A percentile compares a stretch with the other conserved stretches of the same genome.
These are phyloP conservation scores for Lepus oiostolus DNA, from an alignment of 2,797 vertebrate species.

Conservation along the genomic window DNA sequence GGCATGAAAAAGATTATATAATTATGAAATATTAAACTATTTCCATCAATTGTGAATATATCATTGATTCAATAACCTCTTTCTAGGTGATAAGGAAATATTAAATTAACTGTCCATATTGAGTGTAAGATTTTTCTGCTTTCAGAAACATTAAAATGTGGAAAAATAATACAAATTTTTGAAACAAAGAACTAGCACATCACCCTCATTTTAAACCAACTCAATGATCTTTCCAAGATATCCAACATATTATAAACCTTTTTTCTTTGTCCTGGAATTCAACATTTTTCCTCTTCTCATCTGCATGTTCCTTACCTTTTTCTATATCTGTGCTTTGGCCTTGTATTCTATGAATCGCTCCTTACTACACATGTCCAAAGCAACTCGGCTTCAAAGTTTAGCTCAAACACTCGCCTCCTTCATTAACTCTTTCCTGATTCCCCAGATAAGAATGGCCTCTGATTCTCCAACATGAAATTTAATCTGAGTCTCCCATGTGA, in stretches of 20 bases:
- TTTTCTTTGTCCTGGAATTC: background rate
- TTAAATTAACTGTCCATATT: background rate
- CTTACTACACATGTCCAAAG: background rate
- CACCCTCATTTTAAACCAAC: background rate
- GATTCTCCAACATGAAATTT: background rate
- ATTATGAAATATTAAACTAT: constrained; percentile 36
- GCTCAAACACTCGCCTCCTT: background rate
- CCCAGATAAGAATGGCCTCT: constrained; percentile 20
- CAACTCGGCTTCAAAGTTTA: background rate
- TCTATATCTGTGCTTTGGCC: background rate
- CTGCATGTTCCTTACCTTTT: background rate
- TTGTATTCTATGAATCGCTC: background rate
- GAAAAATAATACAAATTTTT: background rate
- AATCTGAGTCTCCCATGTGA: background rate
- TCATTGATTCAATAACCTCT: background rate
- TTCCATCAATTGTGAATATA: background rate
- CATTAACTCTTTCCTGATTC: background rate
- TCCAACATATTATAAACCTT: background rate
- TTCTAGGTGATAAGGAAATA: constrained; percentile 42
- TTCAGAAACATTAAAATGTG: constrained; percentile 31
- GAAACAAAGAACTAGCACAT: background rate
- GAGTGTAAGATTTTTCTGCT: background rate
- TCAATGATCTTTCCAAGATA: background rate
- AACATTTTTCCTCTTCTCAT: background rate
- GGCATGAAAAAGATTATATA: background rate